Conservation (phyloP, 2,888 invertebrate genomes). For the Trileptium ribeirensis region DNA sequence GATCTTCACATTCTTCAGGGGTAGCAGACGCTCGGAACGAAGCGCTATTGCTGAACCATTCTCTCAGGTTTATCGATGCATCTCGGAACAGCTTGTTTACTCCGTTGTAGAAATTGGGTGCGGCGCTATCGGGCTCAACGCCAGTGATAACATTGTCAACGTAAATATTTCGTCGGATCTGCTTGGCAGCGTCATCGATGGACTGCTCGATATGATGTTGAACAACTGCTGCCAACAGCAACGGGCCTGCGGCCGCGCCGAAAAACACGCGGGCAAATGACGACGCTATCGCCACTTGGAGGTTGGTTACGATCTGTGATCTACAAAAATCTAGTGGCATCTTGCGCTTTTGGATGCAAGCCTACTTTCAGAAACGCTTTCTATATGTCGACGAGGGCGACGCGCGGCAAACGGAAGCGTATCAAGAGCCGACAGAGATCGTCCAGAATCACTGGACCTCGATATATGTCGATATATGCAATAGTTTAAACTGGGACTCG, state of each 20-base stretch:
- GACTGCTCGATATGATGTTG: slow-evolving; percentile 16
- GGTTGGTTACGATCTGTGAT: not conserved
- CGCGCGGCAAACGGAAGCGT: no score
- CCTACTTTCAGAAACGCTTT: slow-evolving; percentile 33
- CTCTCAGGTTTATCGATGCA: slow-evolving; percentile 9
- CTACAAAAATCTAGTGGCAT: slow-evolving; percentile 20
- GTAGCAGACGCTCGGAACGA: not conserved
- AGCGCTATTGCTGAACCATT: not conserved
- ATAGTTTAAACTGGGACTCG: slow-evolving; percentile 29
- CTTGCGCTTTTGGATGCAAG: slow-evolving; percentile 28
- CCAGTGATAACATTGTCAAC: slow-evolving; percentile 10
- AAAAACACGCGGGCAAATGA: slow-evolving; percentile 30
- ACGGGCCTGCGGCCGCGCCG: slow-evolving; percentile 32
- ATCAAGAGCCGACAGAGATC: slow-evolving; percentile 25
- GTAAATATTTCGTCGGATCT: not conserved
- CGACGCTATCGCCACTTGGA: slow-evolving; percentile 28
- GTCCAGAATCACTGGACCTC: slow-evolving; percentile 29
- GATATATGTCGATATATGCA: slow-evolving; percentile 30
- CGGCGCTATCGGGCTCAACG: not conserved
- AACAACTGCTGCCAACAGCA: slow-evolving; percentile 30
- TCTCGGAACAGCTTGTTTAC: not conserved
- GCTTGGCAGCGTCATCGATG: not conserved
- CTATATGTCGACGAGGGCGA: not conserved
- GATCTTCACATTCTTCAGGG: not conserved
- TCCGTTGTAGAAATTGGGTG: not conserved